These are phyloP conservation scores for Panthera uncia DNA, from an alignment of 2,113 vertebrate genomes.

Conservation along the genomic window DNA sequence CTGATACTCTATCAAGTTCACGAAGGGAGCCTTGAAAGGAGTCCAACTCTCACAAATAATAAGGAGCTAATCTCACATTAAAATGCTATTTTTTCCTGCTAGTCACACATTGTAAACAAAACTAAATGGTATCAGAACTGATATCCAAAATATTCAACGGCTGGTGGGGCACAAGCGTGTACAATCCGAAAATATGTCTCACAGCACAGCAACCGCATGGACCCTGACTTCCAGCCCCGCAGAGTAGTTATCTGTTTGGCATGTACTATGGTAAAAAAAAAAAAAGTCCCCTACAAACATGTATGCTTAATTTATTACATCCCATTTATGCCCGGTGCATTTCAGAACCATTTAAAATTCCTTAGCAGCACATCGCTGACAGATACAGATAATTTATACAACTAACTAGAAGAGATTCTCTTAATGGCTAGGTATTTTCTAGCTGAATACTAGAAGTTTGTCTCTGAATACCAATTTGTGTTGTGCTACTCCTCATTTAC, in stretches of 20 bases:
- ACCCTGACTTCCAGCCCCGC: not conserved
- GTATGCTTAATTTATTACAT: not conserved
- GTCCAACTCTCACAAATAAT: not conserved
- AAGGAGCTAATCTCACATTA: not conserved
- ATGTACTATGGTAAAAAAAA: not conserved
- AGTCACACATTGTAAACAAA: not conserved
- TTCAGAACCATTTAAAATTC: slow-evolving; percentile 6
- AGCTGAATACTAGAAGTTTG: not conserved
- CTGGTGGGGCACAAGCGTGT: too few relatives aligned
- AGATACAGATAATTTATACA: not conserved
- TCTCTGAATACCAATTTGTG: not conserved
- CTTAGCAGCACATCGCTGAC: not conserved
- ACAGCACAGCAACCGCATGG: not conserved
- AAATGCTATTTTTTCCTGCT: not conserved
- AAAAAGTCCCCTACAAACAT: not conserved
- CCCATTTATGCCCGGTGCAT: not conserved
- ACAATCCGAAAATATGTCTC: not conserved
- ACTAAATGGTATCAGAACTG: not conserved
- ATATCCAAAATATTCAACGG: not conserved
- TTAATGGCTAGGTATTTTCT: not conserved
- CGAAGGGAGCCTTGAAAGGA: not conserved
- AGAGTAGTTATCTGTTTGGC: not conserved
- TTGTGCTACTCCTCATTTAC: not conserved
- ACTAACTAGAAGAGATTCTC: not conserved
- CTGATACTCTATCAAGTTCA: not conserved